phyloP scores from a whole-genome alignment of 2,888 invertebrate genomes.

The Panopea generosa region DNA sequence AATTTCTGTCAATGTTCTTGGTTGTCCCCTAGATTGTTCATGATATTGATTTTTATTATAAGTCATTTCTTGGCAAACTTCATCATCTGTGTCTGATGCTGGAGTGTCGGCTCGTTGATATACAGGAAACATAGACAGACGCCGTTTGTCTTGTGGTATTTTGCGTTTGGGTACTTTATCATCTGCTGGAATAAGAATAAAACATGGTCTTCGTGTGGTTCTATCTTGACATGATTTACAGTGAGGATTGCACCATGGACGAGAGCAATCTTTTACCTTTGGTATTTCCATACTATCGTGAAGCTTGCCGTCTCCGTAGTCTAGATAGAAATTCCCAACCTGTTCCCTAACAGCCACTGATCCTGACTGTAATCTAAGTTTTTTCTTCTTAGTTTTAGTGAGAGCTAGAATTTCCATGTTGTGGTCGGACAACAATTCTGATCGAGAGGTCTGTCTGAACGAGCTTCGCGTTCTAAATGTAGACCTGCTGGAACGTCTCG shows the following conservation, averaged over 20 bases:
- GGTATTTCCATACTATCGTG: slow-evolving; percentile 60
- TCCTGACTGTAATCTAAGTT: neutral
- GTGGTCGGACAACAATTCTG: slow-evolving; percentile 35
- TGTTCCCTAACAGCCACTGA: neutral
- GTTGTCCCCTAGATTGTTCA: neutral
- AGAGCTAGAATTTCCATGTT: slow-evolving; percentile 35
- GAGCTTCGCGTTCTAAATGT: slow-evolving; percentile 50
- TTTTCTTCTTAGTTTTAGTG: neutral
- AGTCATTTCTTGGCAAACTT: no score
- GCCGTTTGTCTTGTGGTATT: slow-evolving; percentile 32
- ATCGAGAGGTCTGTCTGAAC: slow-evolving; percentile 29
- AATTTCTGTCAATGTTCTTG: neutral
- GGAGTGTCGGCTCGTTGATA: slow-evolving; percentile 4
- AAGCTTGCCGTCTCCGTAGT: slow-evolving; percentile 57
- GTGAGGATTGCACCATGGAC: slow-evolving; percentile 65
- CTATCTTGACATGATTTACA: slow-evolving; percentile 64
- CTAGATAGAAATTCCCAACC: slow-evolving; percentile 38
- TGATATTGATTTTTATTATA: no score
- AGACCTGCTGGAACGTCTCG: slow-evolving; percentile 49
- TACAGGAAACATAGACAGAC: slow-evolving; percentile 37
- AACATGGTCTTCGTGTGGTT: slow-evolving; percentile 61
- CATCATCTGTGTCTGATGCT: neutral
- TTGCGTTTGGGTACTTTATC: slow-evolving; percentile 36
- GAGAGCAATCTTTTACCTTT: slow-evolving; percentile 63
- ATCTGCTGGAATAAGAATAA: slow-evolving; percentile 59